Evolutionary conservation across 2,797 vertebrate genomes (phyloP), one percentile per base, ranked within the genome.

Genomic region (Crocodylus rhombifer): DNA sequence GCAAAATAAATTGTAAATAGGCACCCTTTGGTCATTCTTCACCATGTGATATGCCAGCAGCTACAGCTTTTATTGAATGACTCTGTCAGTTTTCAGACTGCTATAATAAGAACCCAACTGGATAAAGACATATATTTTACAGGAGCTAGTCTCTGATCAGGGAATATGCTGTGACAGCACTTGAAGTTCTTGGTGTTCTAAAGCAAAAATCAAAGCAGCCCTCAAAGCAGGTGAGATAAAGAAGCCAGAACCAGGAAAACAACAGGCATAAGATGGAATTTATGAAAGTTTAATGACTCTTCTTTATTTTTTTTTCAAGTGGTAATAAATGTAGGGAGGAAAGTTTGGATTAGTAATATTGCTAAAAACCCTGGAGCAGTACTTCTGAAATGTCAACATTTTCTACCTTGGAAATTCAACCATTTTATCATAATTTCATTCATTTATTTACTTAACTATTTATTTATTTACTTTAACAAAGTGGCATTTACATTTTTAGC

Each of bases 151-250:
- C 71, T 96, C 86, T 95, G 92, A 93, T 96, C 75, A 84, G 81
- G 82, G 88, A 96, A 84, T 85, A 86, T 14, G 7, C 58, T 92
- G 67, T 93, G 86, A 95, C 95, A 87, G 92, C 91, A 62, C 28
- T 63, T 82, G 57, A 93, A 93, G 91, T 83, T 92, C 84, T 87
- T 63, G 11, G 51, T 83, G 82, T 94, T 94, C 88, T 88, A 74
- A 95, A 84, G 84, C 85, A 76, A 57, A 89, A 96, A 96, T 95
- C 64, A 95, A 95, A 96, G 28, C 63, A 80, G 23, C 58, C 64
- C 94, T 94, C 88, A 97, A 94, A 94, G 86, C 61, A 80, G 58
- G 28, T 80, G 60, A 25, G 28, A 80, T 74, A 91, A 94, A 94
- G 94, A 93, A 82, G 1, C 1, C 61, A 85, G n/a, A 57, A 95